Evolutionary conservation across 2,888 invertebrate species (phyloP).

Genomic region (Leucophora obtusa): DNA sequence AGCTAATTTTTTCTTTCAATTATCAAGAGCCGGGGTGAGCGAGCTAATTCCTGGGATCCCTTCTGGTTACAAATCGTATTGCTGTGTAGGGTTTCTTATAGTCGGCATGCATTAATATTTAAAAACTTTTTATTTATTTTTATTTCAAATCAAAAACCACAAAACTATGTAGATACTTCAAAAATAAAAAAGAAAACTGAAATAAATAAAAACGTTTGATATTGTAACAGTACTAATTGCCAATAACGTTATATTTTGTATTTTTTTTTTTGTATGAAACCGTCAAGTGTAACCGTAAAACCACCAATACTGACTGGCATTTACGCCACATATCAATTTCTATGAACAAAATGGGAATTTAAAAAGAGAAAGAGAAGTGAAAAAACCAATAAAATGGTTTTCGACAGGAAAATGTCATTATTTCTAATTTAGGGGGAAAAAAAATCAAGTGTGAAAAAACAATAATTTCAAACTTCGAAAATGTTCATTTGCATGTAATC

Average conservation of each 20-base stretch:
- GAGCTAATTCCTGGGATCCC: too few species aligned
- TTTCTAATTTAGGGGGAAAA: conserved; percentile 4
- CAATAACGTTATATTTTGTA: conserved; percentile 42
- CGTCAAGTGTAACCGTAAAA: conserved; percentile 56
- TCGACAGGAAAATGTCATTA: conserved; percentile 38
- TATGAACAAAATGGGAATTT: conserved; percentile 4
- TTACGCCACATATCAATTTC: conserved; percentile 56
- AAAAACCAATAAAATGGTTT: conserved; percentile 46
- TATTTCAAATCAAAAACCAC: conserved; percentile 28
- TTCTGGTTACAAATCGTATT: too few species aligned
- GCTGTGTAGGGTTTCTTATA: too few species aligned
- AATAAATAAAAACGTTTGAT: conserved; percentile 50
- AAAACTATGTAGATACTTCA: conserved; percentile 18
- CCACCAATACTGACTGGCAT: conserved; percentile 53
- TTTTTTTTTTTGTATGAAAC: conserved; percentile 30
- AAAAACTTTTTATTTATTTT: too few species aligned
- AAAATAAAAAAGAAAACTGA: neutral
- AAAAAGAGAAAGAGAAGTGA: neutral
- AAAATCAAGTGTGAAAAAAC: neutral
- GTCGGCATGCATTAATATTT: too few species aligned
- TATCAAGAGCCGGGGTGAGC: too few species aligned
- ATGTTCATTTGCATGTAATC: neutral
- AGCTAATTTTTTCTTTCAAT: too few species aligned
- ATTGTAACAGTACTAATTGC: conserved; percentile 56
- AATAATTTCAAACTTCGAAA: neutral